Evolutionary conservation across 1,140 invertebrate species (phyloP).

Genomic region (Drosophila ambigua): DNA sequence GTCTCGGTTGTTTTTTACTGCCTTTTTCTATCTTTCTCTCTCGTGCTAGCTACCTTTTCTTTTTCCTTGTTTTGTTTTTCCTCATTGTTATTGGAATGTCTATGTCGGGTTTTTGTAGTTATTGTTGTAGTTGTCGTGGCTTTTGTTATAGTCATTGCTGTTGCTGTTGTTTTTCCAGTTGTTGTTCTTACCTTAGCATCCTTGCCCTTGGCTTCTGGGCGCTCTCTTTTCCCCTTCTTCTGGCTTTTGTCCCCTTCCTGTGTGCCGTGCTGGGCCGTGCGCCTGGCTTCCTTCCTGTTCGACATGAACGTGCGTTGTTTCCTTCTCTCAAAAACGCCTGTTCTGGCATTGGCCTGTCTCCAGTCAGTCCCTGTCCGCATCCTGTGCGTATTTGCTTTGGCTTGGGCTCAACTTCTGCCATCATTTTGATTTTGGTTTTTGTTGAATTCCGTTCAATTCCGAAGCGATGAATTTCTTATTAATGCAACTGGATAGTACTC

Average conservation of each 20-base stretch:
- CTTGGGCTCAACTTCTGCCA: slow-evolving; percentile 24
- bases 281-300: slow-evolving; percentile 73
- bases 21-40: slow-evolving; percentile 22
- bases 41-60: slow-evolving; percentile 14
- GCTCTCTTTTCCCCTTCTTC: slow-evolving; percentile 3
- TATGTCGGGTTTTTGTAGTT: slow-evolving; percentile 25
- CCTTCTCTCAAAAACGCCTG: slow-evolving; percentile 36
- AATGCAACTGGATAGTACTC: too few relatives aligned
- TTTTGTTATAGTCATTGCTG: slow-evolving; percentile 70
- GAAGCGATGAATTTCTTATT: too few relatives aligned
- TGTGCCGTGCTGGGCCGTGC: slow-evolving; percentile 42
- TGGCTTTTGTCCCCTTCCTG: slow-evolving; percentile 68
- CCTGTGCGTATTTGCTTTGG: slow-evolving; percentile 51
- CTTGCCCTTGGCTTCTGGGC: slow-evolving; percentile 58
- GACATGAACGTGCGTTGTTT: slow-evolving; percentile 75
- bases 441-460: background rate
- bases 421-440: background rate
- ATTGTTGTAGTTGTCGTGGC: slow-evolving; percentile 12
- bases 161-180: slow-evolving; percentile 41
- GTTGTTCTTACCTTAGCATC: slow-evolving; percentile 67
- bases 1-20: slow-evolving; percentile 50
- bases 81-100: slow-evolving; percentile 75
- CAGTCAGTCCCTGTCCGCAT: too few relatives aligned
- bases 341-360: slow-evolving; percentile 48
- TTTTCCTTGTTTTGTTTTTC: slow-evolving; percentile 33